Percentiles rank a stretch among this genome's conserved stretches.
phyloP scores from a whole-genome alignment of 2,797 vertebrate genomes.

The Philypnodon macrostomus region DNA sequence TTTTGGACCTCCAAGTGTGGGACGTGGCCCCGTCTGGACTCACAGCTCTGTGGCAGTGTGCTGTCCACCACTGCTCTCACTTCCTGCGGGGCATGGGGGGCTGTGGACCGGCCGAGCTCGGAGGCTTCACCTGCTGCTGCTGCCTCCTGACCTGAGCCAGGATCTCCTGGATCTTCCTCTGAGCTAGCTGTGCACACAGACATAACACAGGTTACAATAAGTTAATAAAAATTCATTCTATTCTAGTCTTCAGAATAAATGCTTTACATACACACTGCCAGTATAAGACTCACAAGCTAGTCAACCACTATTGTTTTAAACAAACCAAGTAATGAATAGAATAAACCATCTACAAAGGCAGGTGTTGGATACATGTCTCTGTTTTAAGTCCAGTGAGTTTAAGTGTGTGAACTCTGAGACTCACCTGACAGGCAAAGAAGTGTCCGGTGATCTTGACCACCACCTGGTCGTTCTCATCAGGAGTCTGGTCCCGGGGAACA shows the following conservation, averaged over 20 bases:
- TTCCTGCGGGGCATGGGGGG: conserved; percentile 88
- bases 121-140: conserved; percentile 88
- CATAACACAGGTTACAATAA: not conserved
- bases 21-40: conserved; percentile 50
- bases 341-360: no score
- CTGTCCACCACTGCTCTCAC: conserved; percentile 71
- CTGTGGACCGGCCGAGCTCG: conserved; percentile 84
- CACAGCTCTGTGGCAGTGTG: conserved; percentile 56
- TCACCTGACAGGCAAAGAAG: conserved; percentile 98
- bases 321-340: no score
- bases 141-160: conserved; percentile 97
- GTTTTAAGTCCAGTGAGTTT: no score
- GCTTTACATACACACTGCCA: no score
- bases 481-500: conserved; percentile 97
- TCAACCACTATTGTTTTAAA: no score
- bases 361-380: no score
- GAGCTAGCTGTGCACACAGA: conserved; percentile 87
- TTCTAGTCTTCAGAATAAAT: no score
- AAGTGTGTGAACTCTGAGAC: conserved; percentile 18
- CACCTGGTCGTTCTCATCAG: conserved; percentile 97
- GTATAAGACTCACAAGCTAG: no score
- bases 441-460: conserved; percentile 98
- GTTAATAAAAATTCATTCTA: no score
- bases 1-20: conserved; percentile 66
- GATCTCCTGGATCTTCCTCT: conserved; percentile 99